These are phyloP conservation scores for Leucoraja erinaceus DNA, from an alignment of 2,113 vertebrate species.

Conservation along the genomic window DNA sequence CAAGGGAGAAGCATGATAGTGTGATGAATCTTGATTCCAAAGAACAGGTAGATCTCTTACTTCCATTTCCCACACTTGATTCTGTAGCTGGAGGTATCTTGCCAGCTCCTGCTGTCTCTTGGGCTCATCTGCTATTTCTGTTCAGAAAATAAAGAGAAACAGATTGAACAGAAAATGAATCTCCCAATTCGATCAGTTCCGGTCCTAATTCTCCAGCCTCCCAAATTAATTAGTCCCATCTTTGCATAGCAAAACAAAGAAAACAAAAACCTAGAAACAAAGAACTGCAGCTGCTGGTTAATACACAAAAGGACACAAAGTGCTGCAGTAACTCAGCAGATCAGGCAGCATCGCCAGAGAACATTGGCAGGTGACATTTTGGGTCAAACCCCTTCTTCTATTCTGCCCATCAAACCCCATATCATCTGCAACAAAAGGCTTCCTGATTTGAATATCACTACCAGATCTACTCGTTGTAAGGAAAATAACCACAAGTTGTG, in stretches of 20 bases:
- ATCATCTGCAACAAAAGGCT: neutral
- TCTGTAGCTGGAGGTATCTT: slow-evolving; percentile 64
- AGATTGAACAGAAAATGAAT: neutral
- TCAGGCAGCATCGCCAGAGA: too few species aligned
- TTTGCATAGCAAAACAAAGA: neutral
- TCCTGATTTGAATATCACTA: neutral
- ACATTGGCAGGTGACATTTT: too few species aligned
- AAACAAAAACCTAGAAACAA: neutral
- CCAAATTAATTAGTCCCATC: neutral
- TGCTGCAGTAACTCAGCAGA: too few species aligned
- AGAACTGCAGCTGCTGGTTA: too few species aligned
- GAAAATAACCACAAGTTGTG: neutral
- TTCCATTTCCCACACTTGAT: slow-evolving; percentile 82
- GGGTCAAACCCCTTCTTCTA: too few species aligned
- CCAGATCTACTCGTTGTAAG: neutral
- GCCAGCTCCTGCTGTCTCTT: slow-evolving; percentile 51
- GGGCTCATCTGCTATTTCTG: neutral
- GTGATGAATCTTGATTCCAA: neutral
- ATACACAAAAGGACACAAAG: too few species aligned
- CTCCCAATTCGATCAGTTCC: neutral
- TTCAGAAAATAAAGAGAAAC: slow-evolving; percentile 11
- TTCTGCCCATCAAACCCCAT: neutral
- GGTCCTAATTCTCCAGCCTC: neutral
- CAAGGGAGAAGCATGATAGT: neutral
- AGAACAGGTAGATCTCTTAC: slow-evolving; percentile 51